Conservation (phyloP, 2,797 vertebrate genomes). For the Varecia variegata region DNA sequence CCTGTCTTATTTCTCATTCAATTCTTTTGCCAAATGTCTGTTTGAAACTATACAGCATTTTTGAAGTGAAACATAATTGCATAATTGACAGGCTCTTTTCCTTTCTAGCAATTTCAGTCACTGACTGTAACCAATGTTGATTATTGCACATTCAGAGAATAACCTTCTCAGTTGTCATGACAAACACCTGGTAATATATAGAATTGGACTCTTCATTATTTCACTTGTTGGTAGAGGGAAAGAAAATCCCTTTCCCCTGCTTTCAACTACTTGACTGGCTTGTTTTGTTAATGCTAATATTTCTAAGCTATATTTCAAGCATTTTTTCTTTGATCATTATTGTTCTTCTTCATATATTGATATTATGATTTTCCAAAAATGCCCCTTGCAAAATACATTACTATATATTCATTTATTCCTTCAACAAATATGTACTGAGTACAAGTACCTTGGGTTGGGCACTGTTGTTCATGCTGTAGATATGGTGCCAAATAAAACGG, state of each 20-base stretch:
- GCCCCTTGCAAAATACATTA: neutral
- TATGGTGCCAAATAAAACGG: neutral
- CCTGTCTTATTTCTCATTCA: constrained; percentile 21
- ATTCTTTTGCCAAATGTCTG: constrained; percentile 62
- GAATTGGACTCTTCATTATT: constrained; percentile 27
- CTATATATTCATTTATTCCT: neutral
- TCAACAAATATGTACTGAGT: neutral
- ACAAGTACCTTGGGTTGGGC: neutral
- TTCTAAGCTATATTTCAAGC: neutral
- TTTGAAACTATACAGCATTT: constrained; percentile 47
- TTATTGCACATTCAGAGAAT: constrained; percentile 58
- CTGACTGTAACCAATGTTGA: constrained; percentile 71
- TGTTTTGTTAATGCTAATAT: constrained; percentile 8
- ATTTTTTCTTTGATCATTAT: neutral
- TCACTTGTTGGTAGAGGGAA: neutral
- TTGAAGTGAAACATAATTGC: constrained; percentile 38
- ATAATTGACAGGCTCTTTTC: constrained; percentile 67
- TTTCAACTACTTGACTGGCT: neutral
- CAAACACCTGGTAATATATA: constrained; percentile 43
- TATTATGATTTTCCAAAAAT: neutral
- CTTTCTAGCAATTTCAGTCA: constrained; percentile 61
- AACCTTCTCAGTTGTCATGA: constrained; percentile 54
- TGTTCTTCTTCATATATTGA: neutral
- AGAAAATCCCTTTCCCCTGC: neutral
- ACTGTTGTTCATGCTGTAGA: neutral